Percentiles rank a stretch among this genome's conserved stretches.
These are phyloP conservation scores for Nicator chloris DNA, from an alignment of 2,113 vertebrate species.

Conservation along the genomic window DNA sequence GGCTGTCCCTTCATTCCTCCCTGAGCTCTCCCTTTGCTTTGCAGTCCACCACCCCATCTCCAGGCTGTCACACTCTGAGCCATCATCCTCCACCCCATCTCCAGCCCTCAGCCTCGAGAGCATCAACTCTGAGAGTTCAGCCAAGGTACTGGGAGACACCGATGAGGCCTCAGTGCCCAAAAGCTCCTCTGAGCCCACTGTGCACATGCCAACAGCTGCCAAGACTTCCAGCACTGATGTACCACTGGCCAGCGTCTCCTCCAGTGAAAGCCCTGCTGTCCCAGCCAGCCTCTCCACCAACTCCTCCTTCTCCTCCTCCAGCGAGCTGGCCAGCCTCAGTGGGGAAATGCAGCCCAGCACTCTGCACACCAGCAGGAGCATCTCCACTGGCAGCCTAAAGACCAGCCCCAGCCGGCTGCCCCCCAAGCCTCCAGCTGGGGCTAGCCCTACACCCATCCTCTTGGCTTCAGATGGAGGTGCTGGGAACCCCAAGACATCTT, in stretches of 20 bases:
- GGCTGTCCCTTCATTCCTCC: neutral
- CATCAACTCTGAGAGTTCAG: conserved; percentile 79
- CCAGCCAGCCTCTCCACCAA: conserved; percentile 52
- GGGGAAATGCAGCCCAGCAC: neutral
- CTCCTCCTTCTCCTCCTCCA: conserved; percentile 69
- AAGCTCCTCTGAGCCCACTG: conserved; percentile 86
- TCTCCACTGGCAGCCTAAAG: conserved; percentile 7
- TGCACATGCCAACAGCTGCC: conserved; percentile 59
- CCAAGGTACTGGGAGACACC: conserved; percentile 42
- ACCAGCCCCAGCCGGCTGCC: conserved; percentile 26
- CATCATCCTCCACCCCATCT: conserved; percentile 88
- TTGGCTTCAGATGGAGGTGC: conserved; percentile 33
- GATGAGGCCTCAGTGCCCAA: conserved; percentile 68
- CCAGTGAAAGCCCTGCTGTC: conserved; percentile 11
- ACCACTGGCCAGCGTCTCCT: neutral
- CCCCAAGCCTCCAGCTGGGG: conserved; percentile 49
- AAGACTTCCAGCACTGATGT: neutral
- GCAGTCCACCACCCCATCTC: conserved; percentile 64
- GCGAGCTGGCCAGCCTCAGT: conserved; percentile 39
- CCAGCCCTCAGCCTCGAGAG: conserved; percentile 92
- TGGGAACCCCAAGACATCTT: conserved; percentile 11
- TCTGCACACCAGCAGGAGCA: neutral
- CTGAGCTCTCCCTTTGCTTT: conserved; percentile 35
- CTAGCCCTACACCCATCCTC: conserved; percentile 51
- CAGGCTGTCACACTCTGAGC: conserved; percentile 81